Base-by-base conservation (phyloP, 2,113 vertebrate species). In the Corythornis vintsioides region DNA sequence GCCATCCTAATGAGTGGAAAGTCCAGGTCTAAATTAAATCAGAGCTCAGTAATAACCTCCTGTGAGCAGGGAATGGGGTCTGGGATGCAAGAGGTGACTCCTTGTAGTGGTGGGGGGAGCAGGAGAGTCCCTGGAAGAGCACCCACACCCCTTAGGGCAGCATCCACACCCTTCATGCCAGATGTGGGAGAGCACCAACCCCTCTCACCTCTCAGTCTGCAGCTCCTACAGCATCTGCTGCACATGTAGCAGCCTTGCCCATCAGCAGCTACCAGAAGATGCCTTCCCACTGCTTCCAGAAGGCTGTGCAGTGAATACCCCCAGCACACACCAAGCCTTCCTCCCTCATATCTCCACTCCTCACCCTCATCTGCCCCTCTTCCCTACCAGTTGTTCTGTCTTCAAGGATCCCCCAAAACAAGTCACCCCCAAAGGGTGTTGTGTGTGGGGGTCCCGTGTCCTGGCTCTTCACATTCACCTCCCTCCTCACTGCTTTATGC, bases 161-260 rank as follows among this genome's bases (percentile, higher is more conserved):
- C 50, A 79, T 35, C 31, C 31, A 8, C 61, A 52, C 11, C 35
- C 22, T n/a, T 52, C 5, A 0, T 3, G 2, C 19, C 71, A 47
- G 48, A 9, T 2, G 0, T 2, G 15, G 73, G 35, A 38, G 4
- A 70, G 8, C 70, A 28, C 66, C 10, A 29, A 89, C 4, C 6
- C 33, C 38, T 63, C 22, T 31, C 1, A 2, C 3, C 60, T 24
- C 40, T 17, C 73, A 96, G 92, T 80, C 13, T 76, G 7, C 85
- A 94, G 63, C 8, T 0, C 7, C 64, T 6, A 12, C 0, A 0
- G 2, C 10, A 0, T 0, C 0, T 95, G 94, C 59, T 91, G 94
- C 75, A 57, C 79, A 0, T 0, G 26, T 0, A 0, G 1, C 0
- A 0, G 22, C 2, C 3, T 0, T 0, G 6, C 2, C 0, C 22